phyloP scores from a whole-genome alignment of 1,140 invertebrate species.

The Heliconius melpomene region DNA sequence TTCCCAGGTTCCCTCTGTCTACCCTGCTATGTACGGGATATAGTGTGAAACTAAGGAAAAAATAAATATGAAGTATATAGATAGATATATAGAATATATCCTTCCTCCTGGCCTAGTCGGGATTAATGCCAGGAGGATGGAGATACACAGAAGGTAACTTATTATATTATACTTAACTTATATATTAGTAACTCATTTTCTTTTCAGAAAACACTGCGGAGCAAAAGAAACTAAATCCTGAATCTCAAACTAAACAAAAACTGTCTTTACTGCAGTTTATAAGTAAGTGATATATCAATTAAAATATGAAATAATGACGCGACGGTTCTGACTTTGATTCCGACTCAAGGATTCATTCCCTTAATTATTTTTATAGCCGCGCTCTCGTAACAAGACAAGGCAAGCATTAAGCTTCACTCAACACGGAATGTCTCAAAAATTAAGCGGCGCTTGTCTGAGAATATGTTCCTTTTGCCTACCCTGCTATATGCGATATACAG shows the following conservation, averaged over 20 bases:
- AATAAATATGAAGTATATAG: too few species aligned
- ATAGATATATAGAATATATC: too few species aligned
- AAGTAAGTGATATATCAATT: conserved; percentile 34
- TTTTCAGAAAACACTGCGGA: conserved; percentile 38
- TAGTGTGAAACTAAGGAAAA: background rate
- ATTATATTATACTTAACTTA: too few species aligned
- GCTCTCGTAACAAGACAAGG: background rate
- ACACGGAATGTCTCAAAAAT: too few species aligned
- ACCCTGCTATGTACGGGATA: background rate
- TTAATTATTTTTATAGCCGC: background rate
- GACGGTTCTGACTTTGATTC: background rate
- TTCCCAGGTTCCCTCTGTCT: background rate
- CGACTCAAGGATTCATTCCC: too few species aligned
- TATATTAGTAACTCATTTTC: too few species aligned
- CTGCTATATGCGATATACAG: too few species aligned
- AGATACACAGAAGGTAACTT: too few species aligned
- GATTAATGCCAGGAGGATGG: too few species aligned
- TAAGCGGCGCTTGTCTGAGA: too few species aligned
- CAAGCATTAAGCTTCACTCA: background rate
- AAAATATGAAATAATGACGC: background rate
- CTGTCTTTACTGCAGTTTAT: conserved; percentile 43
- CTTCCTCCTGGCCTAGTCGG: too few species aligned
- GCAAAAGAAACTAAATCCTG: conserved; percentile 41
- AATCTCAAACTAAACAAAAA: conserved; percentile 31
- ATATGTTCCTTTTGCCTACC: too few species aligned